phyloP scores from a whole-genome alignment of 2,888 invertebrate genomes.

The Priocnemis perturbator region DNA sequence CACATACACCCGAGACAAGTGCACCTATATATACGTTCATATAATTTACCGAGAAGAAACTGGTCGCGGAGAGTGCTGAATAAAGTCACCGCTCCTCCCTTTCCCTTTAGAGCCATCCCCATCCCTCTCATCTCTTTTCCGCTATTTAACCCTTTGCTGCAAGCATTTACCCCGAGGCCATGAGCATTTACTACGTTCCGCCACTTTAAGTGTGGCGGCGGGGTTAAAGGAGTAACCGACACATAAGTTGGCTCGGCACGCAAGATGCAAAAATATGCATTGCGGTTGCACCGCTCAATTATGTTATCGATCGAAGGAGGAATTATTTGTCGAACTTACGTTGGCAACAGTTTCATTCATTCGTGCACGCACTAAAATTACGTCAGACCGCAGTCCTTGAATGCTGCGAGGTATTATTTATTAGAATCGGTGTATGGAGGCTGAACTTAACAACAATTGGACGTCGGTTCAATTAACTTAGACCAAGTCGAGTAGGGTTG shows the following conservation, averaged over 20 bases:
- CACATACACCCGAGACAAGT: neutral
- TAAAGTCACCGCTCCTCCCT: constrained; percentile 44
- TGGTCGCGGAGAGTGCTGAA: constrained; percentile 31
- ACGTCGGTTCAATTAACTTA: too few relatives aligned
- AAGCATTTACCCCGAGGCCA: constrained; percentile 38
- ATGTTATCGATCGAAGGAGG: too few relatives aligned
- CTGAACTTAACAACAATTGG: too few relatives aligned
- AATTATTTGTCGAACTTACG: too few relatives aligned
- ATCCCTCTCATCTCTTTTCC: constrained; percentile 36
- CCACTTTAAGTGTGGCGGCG: constrained; percentile 30
- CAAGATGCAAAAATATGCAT: neutral
- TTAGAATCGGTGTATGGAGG: too few relatives aligned
- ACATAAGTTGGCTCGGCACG: constrained; percentile 9
- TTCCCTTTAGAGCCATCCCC: constrained; percentile 12
- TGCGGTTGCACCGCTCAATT: neutral
- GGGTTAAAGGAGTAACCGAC: constrained; percentile 24
- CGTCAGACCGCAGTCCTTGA: too few relatives aligned
- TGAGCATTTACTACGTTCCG: constrained; percentile 37
- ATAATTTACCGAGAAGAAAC: constrained; percentile 44
- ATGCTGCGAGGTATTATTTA: too few relatives aligned
- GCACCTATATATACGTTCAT: constrained; percentile 16
- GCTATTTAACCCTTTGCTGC: constrained; percentile 50
- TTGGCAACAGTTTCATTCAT: too few relatives aligned
- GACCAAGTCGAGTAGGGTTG: too few relatives aligned
- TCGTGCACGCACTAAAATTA: too few relatives aligned